Evolutionary conservation across 2,888 invertebrate species (phyloP), one percentile per base, ranked within the genome.

Genomic region (Lydus trimaculatus): DNA sequence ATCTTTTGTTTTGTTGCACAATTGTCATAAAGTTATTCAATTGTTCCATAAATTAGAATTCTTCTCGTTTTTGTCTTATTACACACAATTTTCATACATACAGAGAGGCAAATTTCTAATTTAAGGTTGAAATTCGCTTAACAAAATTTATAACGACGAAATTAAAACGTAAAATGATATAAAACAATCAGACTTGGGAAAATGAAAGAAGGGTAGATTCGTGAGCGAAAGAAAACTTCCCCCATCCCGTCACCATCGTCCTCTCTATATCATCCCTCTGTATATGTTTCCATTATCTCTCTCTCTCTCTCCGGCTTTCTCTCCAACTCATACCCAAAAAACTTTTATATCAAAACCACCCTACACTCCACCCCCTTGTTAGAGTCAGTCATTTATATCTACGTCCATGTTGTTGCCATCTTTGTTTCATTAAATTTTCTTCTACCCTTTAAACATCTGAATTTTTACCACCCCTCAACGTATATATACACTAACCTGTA

Each of bases 111-210:
- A n/a, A 15, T 58, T 58, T 11, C 8, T 8, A 2, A 23, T 20
- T 25, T 73, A 74, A 70, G 70, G 72, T 63, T 63, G 68, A 73
- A 70, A 70, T 63, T 74, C 71, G 71, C 64, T 59, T 59, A 9
- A 17, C 63, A 63, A 31, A n/a, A 48, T 48, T 48, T 48, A 17
- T 48, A 48, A 20, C 48, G 48, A 52, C 23, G 73, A 73, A 72
- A 75, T 75, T 70, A 72, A 74, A 74, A 75, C 69, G 73, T 73
- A 70, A 73, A 75, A 75, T 74, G 72, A 74, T 72, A 74, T 72
- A 72, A 72, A 76, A 75, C 72, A 73, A 73, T 71, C 70, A 69
- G 68, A 70, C 69, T 75, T 72, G 70, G 43, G 67, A 67, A 71
- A 74, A 74, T 69, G 70, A 77, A 76, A 77, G 78, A 76, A 77